phyloP scores from a whole-genome alignment of 1,140 invertebrate species.

The Magallana ariakensis region DNA sequence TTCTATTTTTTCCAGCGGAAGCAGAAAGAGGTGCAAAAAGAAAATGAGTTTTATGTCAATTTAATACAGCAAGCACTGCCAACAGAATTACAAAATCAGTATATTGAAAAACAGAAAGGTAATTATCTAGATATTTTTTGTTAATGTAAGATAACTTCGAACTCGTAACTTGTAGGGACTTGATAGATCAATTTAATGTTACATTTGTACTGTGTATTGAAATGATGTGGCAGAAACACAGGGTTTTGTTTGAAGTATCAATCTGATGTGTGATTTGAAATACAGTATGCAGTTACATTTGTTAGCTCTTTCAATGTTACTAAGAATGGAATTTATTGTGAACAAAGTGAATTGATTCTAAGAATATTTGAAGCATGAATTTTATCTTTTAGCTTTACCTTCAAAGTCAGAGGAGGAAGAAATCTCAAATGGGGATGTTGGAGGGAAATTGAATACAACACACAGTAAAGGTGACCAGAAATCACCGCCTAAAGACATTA shows the following conservation, averaged over 20 bases:
- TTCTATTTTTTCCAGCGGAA: conserved; percentile 84
- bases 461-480: conserved; percentile 69
- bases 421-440: conserved; percentile 77
- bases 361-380: too few species aligned
- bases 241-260: too few species aligned
- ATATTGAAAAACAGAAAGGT: conserved; percentile 77
- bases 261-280: too few species aligned
- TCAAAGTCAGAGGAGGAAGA: conserved; percentile 78
- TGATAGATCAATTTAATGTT: too few species aligned
- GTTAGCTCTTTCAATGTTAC: too few species aligned
- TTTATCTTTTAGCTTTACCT: conserved; percentile 72
- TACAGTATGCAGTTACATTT: too few species aligned
- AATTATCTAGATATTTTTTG: conserved; percentile 4
- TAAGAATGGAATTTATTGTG: too few species aligned
- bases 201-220: too few species aligned
- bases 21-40: conserved; percentile 95
- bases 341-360: too few species aligned
- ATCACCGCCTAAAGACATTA: conserved; percentile 68
- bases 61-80: conserved; percentile 94
- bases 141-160: background rate
- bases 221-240: too few species aligned
- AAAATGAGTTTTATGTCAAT: conserved; percentile 97
- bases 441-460: conserved; percentile 63
- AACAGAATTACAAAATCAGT: conserved; percentile 75
- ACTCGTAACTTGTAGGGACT: too few species aligned